Base-by-base conservation (phyloP, 2,113 vertebrate species). In the Oreochromis tanganicae region DNA sequence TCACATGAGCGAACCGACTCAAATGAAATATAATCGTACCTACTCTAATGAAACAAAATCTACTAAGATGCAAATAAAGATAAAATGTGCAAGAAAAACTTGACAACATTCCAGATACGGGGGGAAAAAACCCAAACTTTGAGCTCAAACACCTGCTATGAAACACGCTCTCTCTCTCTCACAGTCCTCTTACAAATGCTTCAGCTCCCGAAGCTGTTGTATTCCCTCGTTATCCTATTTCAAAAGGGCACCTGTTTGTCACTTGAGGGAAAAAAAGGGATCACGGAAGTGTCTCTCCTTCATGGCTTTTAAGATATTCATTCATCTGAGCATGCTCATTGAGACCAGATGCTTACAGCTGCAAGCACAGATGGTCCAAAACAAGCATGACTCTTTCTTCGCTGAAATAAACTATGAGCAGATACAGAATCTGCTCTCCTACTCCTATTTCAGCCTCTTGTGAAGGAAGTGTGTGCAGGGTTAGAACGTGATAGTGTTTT, bases 291-390 rank as follows among this genome's bases (percentile, higher is more conserved):
- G 87, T 90, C 91, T 93, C 90, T 91, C 61, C 84, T 90, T 91
- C 87, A 89, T 50, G 86, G 88, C 90, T 92, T 94, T 95, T 85
- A 81, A 91, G 87, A 82, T 91, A 90, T 95, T 91, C 84, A 92
- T 93, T 92, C 89, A 93, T 91, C 92, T 89, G 80, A 86, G 68
- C 81, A 61, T 52, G 88, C 84, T 94, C 92, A 94, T 89, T 92
- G 87, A 91, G 92, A 87, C 91, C 95, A 96, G 95, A 95, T 95
- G 95, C 83, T 50, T 24, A 93, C 95, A 96, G 95, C 95, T 96
- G 95, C 89, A 34, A 84, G 85, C 50, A 9, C 84, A 89, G 85
- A 90, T 75, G 80, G 38, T 91, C 88, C 92, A 90, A 88, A 84
- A 87, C 68, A 86, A 90, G 85, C 88, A 63, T 4, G 21, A 87